A percentile compares a stretch with the other conserved stretches of the same genome.
Evolutionary conservation across 2,888 invertebrate genomes (phyloP).

Genomic region (Drosophila limbata): DNA sequence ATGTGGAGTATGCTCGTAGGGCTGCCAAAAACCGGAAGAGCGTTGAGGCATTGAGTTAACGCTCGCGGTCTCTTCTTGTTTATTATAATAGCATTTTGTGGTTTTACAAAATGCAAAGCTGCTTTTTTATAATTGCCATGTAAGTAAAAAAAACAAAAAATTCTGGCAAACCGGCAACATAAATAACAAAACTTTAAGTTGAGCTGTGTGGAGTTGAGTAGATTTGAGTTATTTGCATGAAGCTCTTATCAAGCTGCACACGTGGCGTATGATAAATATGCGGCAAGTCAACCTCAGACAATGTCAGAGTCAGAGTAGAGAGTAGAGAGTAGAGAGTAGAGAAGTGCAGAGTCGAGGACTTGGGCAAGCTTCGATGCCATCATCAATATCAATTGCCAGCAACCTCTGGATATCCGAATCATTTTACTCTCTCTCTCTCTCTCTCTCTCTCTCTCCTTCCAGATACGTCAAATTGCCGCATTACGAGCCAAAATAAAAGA

Average conservation of each 20-base stretch:
- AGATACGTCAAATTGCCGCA: constrained; percentile 54
- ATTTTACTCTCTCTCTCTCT: constrained; percentile 28
- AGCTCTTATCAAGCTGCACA: constrained; percentile 37
- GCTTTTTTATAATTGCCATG: constrained; percentile 68
- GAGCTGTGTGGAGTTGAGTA: constrained; percentile 4
- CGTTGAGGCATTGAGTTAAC: constrained; percentile 34
- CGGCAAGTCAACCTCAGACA: constrained; percentile 8
- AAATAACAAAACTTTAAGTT: constrained; percentile 28
- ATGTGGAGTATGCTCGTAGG: constrained; percentile 9
- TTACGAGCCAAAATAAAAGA: constrained; percentile 21
- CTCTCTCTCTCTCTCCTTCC: constrained; percentile 14
- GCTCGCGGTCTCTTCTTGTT: constrained; percentile 57
- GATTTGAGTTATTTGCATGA: constrained; percentile 17
- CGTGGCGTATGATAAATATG: constrained; percentile 67
- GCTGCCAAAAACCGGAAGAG: constrained; percentile 60
- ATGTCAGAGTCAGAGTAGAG: constrained; percentile 3
- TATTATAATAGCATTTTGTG: constrained; percentile 79
- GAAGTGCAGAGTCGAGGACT: constrained; percentile 7
- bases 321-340: background rate
- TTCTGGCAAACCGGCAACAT: constrained; percentile 6
- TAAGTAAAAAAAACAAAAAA: constrained; percentile 15
- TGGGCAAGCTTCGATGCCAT: constrained; percentile 39
- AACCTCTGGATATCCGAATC: constrained; percentile 4
- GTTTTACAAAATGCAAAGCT: constrained; percentile 55
- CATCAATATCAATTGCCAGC: constrained; percentile 74